Base-by-base conservation (phyloP, 2,888 invertebrate genomes). In the Acleris laterana region DNA sequence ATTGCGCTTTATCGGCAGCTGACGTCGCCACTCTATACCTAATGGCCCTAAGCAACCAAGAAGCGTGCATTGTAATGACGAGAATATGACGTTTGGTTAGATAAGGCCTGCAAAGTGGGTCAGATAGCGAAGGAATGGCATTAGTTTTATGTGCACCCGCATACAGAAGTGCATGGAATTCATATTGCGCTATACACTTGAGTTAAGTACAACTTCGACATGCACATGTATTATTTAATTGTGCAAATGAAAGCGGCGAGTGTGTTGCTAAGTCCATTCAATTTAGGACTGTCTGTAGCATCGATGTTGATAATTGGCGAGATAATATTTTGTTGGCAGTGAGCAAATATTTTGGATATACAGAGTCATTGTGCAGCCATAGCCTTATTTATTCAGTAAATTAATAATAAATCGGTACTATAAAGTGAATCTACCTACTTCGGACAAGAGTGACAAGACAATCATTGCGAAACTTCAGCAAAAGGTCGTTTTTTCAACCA, bases 61-160 rank as follows among this genome's bases (percentile, higher is more conserved):
- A 51, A 49, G 38, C 61, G 55, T 60, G 62, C 55, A 68, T 62
- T 56, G 58, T 63, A 71, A 72, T 76, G 76, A 79, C 77, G 76
- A 76, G 79, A 82, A 78, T 74, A 81, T 84, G 82, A 84, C 80
- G 80, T 73, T 68, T 63, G 66, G 69, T 69, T 62, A 73, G 88
- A 88, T 88, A 89, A 83, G 74, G 62, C 32, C 17, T 50, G 68
- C 68, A 78, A 89, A 84, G 79, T 89, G 77, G 90, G 89, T 87
- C 89, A 90, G 77, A 80, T 81, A 79, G 75, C 76, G 73, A 74
- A 76, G 81, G 81, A 80, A 84, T 82, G 81, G 75, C 77, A 68
- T 65, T 56, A 52, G 66, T 38, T 46, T 58, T 46, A 51, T 19
- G 52, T 56, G 50, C 57, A 25, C 61, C 57, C 57, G 57, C 56